phyloP scores from a whole-genome alignment of 2,888 invertebrate species.

The Zaprionus bogoriensis region DNA sequence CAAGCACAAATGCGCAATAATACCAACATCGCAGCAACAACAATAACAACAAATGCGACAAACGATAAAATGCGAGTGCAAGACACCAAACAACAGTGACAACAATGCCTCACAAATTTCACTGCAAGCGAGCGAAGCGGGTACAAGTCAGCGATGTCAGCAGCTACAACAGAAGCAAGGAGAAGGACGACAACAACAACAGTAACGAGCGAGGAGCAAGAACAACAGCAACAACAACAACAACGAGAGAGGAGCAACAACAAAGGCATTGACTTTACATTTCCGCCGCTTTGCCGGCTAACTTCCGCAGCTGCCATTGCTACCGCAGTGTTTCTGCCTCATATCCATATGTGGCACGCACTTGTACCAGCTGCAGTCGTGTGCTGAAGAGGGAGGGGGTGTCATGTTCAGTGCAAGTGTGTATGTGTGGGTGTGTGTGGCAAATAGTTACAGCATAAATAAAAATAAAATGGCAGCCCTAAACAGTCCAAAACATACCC shows the following conservation, averaged over 20 bases:
- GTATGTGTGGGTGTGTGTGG: background rate
- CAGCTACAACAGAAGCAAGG: background rate
- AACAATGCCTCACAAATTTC: conserved; percentile 60
- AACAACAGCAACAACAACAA: conserved; percentile 9
- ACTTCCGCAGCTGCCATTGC: conserved; percentile 56
- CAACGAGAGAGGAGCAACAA: conserved; percentile 4
- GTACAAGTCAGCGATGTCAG: conserved; percentile 20
- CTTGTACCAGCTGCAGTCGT: conserved; percentile 24
- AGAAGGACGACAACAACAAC: background rate
- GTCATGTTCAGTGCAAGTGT: background rate
- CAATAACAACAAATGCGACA: conserved; percentile 34
- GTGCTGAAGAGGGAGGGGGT: background rate
- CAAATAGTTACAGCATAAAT: conserved; percentile 16
- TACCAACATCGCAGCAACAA: conserved; percentile 42
- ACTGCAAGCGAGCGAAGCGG: background rate
- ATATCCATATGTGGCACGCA: conserved; percentile 44
- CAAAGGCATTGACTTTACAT: conserved; percentile 73
- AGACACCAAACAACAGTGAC: conserved; percentile 50
- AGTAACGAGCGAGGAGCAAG: background rate
- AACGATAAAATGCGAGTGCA: conserved; percentile 50
- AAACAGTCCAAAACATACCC: conserved; percentile 31
- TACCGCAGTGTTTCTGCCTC: conserved; percentile 23
- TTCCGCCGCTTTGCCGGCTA: conserved; percentile 70
- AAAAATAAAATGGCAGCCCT: conserved; percentile 19
- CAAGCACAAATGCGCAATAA: conserved; percentile 74